These are phyloP conservation scores for Tapirus indicus DNA, from an alignment of 2,797 vertebrate species.

Conservation along the genomic window DNA sequence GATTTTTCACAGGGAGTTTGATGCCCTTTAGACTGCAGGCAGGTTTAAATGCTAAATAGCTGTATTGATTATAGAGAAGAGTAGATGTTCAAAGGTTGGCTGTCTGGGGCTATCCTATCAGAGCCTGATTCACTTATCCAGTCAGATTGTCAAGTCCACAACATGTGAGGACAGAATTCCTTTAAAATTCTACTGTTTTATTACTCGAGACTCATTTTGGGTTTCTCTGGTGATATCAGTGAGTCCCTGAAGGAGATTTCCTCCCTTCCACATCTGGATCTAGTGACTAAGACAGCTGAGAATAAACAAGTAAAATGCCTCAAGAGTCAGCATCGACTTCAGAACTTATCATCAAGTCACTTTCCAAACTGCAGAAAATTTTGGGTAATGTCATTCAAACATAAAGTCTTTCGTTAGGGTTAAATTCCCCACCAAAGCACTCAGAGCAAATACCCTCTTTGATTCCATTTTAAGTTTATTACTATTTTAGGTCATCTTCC, in stretches of 20 bases:
- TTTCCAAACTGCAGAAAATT: background rate
- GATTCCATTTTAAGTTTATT: background rate
- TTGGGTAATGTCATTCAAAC: background rate
- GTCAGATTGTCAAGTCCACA: slow-evolving; percentile 12
- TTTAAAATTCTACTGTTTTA: slow-evolving; percentile 6
- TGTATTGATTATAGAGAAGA: slow-evolving; percentile 60
- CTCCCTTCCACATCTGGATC: background rate
- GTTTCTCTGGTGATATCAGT: background rate
- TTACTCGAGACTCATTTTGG: slow-evolving; percentile 1
- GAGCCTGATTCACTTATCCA: slow-evolving; percentile 63
- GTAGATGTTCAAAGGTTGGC: slow-evolving; percentile 51
- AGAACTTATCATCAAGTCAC: background rate
- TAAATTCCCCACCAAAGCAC: background rate
- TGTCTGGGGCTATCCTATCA: slow-evolving; percentile 47
- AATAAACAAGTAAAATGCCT: background rate
- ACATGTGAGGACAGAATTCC: background rate
- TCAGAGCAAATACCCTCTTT: background rate
- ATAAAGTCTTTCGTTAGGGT: background rate
- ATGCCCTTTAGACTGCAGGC: background rate
- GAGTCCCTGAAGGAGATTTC: background rate
- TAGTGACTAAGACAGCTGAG: background rate
- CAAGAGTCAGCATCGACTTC: background rate
- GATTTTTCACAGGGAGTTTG: background rate
- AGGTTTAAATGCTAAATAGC: slow-evolving; percentile 69
- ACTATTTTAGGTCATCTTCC: background rate